Base-by-base conservation (phyloP, 2,888 invertebrate species). In the Trimorus sp. region DNA sequence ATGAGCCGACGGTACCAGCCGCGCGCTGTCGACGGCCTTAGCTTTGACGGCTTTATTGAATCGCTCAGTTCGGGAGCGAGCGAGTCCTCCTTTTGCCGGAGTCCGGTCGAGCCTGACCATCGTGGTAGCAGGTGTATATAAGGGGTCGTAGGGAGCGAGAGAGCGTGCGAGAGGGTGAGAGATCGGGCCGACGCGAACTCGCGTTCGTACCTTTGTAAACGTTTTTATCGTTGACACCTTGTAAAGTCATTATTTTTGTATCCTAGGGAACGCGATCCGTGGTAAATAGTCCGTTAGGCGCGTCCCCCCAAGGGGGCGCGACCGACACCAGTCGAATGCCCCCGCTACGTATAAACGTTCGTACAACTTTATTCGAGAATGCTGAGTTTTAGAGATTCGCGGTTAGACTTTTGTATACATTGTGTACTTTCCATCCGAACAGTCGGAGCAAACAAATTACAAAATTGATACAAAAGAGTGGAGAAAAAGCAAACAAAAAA, bases 221-320 rank as follows among this genome's bases (percentile, higher is more conserved):
- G 79, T 84, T 87, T 87, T 79, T 86, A 85, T 86, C 85, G 88
- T 89, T 86, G 84, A 87, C 7, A 82, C 79, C 84, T 86, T 84
- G 85, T 84, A 87, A 86, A 87, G 84, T 83, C 86, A 89, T 90
- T 90, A 90, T 90, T 90, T 90, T 90, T 90, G 80, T 90, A 90
- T 84, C 85, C 79, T 81, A 85, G 71, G 66, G 65, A 69, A 69
- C 53, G 82, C 73, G 75, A 79, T 53, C 49, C 65, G 78, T 84
- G 73, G 74, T 58, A 71, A 59, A 81, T 73, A 75, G 84, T 83
- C 63, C 73, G 80, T 73, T 65, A 40, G 79, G 68, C 80, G 83
- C 84, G 84, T 81, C 84, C 84, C 79, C 70, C 66, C 5, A 58
- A 53, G 84, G 84, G 84, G 78, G 82, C 80, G 82, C 83, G 82